Evolutionary conservation across 2,797 vertebrate species (phyloP).

Genomic region (Neostethus bicornis): DNA sequence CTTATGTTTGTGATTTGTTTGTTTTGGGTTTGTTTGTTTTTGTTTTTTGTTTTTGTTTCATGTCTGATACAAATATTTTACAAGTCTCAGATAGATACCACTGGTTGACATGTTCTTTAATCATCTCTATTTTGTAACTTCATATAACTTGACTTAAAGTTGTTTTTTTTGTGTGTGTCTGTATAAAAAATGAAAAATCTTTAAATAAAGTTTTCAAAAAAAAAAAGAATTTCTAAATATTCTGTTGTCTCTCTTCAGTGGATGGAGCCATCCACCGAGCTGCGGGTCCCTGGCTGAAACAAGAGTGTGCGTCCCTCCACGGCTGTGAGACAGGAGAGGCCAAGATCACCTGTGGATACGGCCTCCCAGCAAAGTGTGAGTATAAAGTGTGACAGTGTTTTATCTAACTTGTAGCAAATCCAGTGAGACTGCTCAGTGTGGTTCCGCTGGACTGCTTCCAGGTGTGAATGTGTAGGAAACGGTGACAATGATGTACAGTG

Average conservation of each 20-base stretch:
- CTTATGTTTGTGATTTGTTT: too few relatives aligned
- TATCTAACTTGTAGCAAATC: conserved; percentile 26
- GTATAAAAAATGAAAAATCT: too few relatives aligned
- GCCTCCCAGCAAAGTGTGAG: conserved; percentile 90
- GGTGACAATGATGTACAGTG: conserved; percentile 16
- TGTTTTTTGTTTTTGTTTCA: too few relatives aligned
- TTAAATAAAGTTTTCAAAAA: too few relatives aligned
- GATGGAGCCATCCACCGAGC: conserved; percentile 89
- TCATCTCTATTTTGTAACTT: too few relatives aligned
- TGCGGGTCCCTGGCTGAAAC: conserved; percentile 84
- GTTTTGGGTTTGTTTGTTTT: too few relatives aligned
- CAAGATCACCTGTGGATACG: conserved; percentile 89
- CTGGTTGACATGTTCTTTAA: too few relatives aligned
- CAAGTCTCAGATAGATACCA: too few relatives aligned
- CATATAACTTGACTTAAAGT: too few relatives aligned
- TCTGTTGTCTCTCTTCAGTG: conserved; percentile 75
- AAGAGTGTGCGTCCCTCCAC: conserved; percentile 85
- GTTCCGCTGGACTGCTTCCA: conserved; percentile 28
- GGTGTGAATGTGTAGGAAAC: conserved; percentile 34
- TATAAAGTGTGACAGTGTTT: conserved; percentile 39
- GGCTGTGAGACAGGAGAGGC: conserved; percentile 88
- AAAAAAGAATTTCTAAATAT: conserved; percentile 33
- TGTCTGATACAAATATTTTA: too few relatives aligned
- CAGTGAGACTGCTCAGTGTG: conserved; percentile 22
- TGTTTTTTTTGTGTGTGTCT: too few relatives aligned